phyloP scores from a whole-genome alignment of 2,797 vertebrate species.

The Leucoraja ocellata region DNA sequence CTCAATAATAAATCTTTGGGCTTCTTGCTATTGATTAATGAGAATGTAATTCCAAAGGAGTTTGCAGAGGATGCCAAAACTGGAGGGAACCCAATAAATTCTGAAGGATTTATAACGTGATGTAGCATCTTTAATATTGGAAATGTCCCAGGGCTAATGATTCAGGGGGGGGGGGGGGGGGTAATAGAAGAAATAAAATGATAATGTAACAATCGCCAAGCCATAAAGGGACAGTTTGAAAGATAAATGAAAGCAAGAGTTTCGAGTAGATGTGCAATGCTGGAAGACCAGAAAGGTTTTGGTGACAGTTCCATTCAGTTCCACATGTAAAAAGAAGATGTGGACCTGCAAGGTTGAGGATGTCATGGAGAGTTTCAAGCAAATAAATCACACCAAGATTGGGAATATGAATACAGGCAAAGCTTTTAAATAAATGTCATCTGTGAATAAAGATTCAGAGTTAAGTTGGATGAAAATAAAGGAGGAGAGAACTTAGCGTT shows the following conservation, averaged over 20 bases:
- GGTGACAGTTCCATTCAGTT: neutral
- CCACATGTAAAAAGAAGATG: neutral
- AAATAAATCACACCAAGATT: no score
- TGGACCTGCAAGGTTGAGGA: no score
- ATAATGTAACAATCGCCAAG: neutral
- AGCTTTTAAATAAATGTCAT: no score
- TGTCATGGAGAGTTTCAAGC: no score
- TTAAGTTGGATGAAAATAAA: no score
- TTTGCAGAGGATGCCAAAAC: neutral
- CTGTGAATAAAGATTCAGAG: no score
- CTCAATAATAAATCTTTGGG: neutral
- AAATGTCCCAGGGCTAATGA: neutral
- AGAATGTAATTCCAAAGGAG: neutral
- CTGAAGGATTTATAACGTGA: neutral
- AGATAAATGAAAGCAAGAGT: no score
- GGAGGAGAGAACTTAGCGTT: no score
- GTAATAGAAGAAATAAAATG: neutral
- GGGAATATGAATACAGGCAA: no score
- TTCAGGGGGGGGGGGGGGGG: neutral
- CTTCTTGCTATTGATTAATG: neutral
- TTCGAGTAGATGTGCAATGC: neutral
- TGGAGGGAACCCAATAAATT: neutral
- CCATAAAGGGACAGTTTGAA: neutral
- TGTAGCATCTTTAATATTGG: neutral
- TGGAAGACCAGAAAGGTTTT: neutral